phyloP scores from a whole-genome alignment of 2,888 invertebrate genomes.

The Hemithea aestivaria region DNA sequence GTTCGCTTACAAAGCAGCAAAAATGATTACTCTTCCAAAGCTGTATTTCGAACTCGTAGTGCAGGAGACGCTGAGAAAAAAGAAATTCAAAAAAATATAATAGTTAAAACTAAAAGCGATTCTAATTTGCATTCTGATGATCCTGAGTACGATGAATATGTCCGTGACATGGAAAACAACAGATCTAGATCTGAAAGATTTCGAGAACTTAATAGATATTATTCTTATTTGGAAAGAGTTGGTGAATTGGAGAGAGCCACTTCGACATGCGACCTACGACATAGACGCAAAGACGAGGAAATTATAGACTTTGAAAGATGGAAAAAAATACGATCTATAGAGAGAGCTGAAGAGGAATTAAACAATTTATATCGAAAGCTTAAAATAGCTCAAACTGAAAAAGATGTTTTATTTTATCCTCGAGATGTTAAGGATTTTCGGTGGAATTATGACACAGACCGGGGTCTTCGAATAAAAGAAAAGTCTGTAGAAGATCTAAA shows the following conservation, averaged over 20 bases:
- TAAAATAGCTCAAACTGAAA: constrained; percentile 87
- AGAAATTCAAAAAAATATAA: constrained; percentile 28
- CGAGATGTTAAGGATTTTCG: constrained; percentile 85
- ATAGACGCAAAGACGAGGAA: constrained; percentile 86
- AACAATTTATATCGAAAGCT: constrained; percentile 87
- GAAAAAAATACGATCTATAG: constrained; percentile 88
- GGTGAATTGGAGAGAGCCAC: constrained; percentile 89
- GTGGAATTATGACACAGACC: constrained; percentile 88
- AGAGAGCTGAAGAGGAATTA: constrained; percentile 90
- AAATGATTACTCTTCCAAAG: constrained; percentile 45
- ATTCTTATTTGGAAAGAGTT: constrained; percentile 90
- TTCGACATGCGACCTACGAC: constrained; percentile 83
- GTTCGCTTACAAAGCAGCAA: constrained; percentile 61
- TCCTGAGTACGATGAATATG: constrained; percentile 83
- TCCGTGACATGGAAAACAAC: constrained; percentile 82
- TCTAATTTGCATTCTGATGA: constrained; percentile 63
- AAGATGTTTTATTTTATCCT: constrained; percentile 90
- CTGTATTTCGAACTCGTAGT: constrained; percentile 81
- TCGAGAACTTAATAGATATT: constrained; percentile 90
- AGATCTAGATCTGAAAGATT: constrained; percentile 88
- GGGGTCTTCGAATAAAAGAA: constrained; percentile 88
- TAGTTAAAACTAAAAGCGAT: constrained; percentile 55
- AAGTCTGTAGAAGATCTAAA: constrained; percentile 93
- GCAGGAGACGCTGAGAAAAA: constrained; percentile 80
- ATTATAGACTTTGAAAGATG: constrained; percentile 93